Evolutionary conservation across 2,888 invertebrate genomes (phyloP), one percentile per base, ranked within the genome.

Genomic region (Germaria angustata): DNA sequence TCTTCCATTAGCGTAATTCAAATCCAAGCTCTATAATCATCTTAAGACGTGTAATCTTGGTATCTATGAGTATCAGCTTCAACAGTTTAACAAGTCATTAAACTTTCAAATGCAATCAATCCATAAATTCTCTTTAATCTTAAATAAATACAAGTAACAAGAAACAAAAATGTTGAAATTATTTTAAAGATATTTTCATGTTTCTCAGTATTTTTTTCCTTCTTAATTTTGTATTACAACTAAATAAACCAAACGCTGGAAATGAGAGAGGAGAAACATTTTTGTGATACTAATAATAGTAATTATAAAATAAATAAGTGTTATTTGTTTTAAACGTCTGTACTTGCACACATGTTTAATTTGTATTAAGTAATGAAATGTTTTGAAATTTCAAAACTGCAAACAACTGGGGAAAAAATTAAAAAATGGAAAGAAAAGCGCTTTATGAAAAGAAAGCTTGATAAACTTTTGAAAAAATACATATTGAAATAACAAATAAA

Each of bases 281-380:
- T 69, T 53, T 69, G 41, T 55, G 71, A 61, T 63, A 53, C 41
- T 34, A 72, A 71, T 46, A 71, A 69, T 53, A 44, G 36, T 41
- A 22, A 22, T 39, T 39, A 41, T 15, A 39, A 77, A 61, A 51
- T 49, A 69, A 59, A 51, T 61, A 28, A 49, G n/a, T 66, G 49
- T 68, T 63, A 57, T 46, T 13, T 57, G 4, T 11, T 39, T 39
- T 32, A 57, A 44, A 69, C 11, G 15, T 32, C 9, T 57, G 57
- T 53, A 24, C 36, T 34, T 51, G 24, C 39, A 15, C 13, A 17
- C 24, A 13, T 39, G 24, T 49, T 59, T 59, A 59, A 61, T 59
- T 59, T 72, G 71, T 72, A 39, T 72, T 59, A 49, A 72, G 49
- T 72, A 72, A 59, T 51, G 59, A 59, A 49, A 72, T 59, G 59